Percentiles rank a stretch among this genome's conserved stretches.
Evolutionary conservation across 2,113 vertebrate genomes (phyloP).

Genomic region (Calidris pygmaea): DNA sequence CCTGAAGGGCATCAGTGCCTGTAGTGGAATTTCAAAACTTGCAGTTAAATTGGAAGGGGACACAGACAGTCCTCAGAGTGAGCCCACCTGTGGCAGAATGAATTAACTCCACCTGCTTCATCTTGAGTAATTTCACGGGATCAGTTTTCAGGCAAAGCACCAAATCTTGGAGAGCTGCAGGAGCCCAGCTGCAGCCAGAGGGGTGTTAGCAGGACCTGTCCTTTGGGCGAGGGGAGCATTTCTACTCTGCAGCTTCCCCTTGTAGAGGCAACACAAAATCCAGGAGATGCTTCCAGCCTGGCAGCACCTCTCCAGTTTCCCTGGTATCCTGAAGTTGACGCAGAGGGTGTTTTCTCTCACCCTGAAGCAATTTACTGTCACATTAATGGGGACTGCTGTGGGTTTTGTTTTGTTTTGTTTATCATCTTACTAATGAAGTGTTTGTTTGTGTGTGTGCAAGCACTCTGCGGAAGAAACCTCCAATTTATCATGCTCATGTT

Average conservation of each 20-base stretch:
- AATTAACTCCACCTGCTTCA: neutral
- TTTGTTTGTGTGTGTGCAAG: neutral
- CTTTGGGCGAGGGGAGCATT: neutral
- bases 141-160: neutral
- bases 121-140: neutral
- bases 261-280: rapidly evolving
- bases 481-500: conserved; percentile 41
- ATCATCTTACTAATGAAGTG: conserved; percentile 15
- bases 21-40: neutral
- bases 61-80: neutral
- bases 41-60: neutral
- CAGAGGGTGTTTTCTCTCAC: neutral
- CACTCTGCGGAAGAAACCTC: neutral
- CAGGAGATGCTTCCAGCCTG: neutral
- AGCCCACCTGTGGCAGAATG: neutral
- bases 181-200: neutral
- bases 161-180: neutral
- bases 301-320: neutral
- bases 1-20: neutral
- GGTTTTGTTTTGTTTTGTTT: conserved; percentile 41
- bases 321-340: neutral
- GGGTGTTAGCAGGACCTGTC: neutral
- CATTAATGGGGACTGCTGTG: neutral
- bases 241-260: neutral
- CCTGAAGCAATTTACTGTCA: conserved; percentile 19